These are phyloP conservation scores for Drosophila rellima DNA, from an alignment of 2,888 invertebrate genomes.

Conservation along the genomic window DNA sequence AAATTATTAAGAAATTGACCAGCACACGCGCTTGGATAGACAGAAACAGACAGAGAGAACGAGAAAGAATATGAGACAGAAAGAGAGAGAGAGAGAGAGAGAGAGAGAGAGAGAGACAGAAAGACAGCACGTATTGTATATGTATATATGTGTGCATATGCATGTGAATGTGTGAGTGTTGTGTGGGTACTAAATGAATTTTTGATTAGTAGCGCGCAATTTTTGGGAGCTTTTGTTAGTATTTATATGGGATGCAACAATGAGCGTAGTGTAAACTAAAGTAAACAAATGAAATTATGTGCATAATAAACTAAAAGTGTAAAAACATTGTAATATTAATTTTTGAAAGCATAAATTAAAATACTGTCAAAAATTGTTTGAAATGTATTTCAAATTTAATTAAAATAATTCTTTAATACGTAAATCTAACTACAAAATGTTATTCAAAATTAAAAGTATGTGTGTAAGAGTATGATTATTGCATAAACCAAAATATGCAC, in stretches of 20 bases:
- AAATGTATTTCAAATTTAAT: neutral
- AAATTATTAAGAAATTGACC: constrained; percentile 23
- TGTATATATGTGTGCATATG: neutral
- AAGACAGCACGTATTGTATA: constrained; percentile 6
- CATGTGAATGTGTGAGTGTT: constrained; percentile 1
- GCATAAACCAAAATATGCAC: neutral
- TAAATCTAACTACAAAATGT: neutral
- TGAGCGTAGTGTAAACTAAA: constrained; percentile 9
- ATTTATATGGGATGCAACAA: constrained; percentile 50
- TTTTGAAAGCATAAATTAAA: neutral
- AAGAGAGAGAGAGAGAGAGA: too few relatives aligned
- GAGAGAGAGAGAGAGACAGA: constrained; percentile 38
- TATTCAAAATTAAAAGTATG: neutral
- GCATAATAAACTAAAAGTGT: constrained; percentile 11
- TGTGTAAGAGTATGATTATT: neutral
- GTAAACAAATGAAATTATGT: neutral
- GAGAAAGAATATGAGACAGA: constrained; percentile 28
- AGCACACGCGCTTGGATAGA: constrained; percentile 15
- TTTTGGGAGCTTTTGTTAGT: constrained; percentile 49
- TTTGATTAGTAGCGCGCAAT: constrained; percentile 70
- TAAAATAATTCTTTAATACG: neutral
- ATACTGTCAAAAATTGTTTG: neutral
- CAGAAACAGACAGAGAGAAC: constrained; percentile 23
- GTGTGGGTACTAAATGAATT: neutral
- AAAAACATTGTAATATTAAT: neutral